Conservation (phyloP, 92 coral and sea anemone genomes). For the Heteractis magnifica region DNA sequence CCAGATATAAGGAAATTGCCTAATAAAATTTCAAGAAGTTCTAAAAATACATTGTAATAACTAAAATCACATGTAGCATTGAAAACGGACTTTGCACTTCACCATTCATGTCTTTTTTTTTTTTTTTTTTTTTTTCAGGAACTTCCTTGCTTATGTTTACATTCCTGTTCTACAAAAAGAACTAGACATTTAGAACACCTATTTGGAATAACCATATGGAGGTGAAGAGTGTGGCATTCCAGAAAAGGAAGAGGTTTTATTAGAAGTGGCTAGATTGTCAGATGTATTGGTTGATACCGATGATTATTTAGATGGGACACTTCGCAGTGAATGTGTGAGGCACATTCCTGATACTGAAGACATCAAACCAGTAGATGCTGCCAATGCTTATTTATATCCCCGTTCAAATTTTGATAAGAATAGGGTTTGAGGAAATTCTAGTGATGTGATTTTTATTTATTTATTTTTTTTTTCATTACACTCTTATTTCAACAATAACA, state of each 20-base stretch:
- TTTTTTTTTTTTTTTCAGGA: not conserved
- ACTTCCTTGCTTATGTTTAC: not conserved
- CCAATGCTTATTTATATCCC: slow-evolving; percentile 38
- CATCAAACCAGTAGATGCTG: slow-evolving; percentile 36
- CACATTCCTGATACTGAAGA: slow-evolving; percentile 45
- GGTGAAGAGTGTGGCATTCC: slow-evolving; percentile 48
- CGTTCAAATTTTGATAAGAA: slow-evolving; percentile 34
- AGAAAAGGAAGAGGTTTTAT: slow-evolving; percentile 29
- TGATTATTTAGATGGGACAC: slow-evolving; percentile 24
- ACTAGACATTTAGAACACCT: not conserved
- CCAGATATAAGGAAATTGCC: too few species aligned
- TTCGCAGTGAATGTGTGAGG: slow-evolving; percentile 42
- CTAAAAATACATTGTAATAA: too few species aligned
- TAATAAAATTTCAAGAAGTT: too few species aligned
- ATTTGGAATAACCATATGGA: slow-evolving; percentile 14
- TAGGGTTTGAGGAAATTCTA: slow-evolving; percentile 16
- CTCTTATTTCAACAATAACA: too few species aligned
- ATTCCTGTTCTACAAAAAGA: not conserved
- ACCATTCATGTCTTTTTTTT: too few species aligned
- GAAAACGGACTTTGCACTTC: too few species aligned
- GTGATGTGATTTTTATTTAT: too few species aligned
- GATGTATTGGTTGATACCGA: slow-evolving; percentile 33
- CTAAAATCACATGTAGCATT: too few species aligned
- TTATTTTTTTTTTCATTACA: too few species aligned
- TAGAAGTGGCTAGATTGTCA: slow-evolving; percentile 43